Conservation (phyloP, 1,140 invertebrate genomes). For the Saccostrea glomerata region DNA sequence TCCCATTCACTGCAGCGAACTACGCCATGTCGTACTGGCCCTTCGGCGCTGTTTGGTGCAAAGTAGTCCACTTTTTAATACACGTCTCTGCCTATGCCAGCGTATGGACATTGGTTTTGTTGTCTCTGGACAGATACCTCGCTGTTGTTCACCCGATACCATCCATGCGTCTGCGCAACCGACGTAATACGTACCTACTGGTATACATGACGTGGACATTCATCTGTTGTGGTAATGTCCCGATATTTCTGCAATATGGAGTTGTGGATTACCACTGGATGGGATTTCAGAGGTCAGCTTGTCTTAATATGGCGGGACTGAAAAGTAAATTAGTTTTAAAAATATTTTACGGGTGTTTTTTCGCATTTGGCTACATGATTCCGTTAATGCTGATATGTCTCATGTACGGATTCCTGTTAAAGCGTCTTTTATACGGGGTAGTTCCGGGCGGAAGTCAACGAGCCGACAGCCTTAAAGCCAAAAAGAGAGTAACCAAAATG, state of each 20-base stretch:
- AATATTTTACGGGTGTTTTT: slow-evolving; percentile 78
- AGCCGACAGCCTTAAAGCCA: slow-evolving; percentile 88
- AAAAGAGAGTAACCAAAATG: slow-evolving; percentile 94
- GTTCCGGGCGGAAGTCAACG: slow-evolving; percentile 86
- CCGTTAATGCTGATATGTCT: slow-evolving; percentile 87
- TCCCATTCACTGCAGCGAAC: slow-evolving; percentile 84
- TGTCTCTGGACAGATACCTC: slow-evolving; percentile 96
- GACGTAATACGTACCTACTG: slow-evolving; percentile 88
- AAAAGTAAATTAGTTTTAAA: slow-evolving; percentile 31
- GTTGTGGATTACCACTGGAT: slow-evolving; percentile 82
- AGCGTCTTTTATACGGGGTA: slow-evolving; percentile 82
- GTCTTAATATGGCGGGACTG: slow-evolving; percentile 60
- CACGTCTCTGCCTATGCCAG: slow-evolving; percentile 93
- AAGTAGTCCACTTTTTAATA: slow-evolving; percentile 87
- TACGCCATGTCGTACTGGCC: slow-evolving; percentile 85
- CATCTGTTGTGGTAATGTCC: slow-evolving; percentile 86
- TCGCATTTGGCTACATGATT: slow-evolving; percentile 80
- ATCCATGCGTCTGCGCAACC: slow-evolving; percentile 92
- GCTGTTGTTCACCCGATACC: slow-evolving; percentile 96
- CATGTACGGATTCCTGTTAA: slow-evolving; percentile 94
- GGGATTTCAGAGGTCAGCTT: slow-evolving; percentile 76
- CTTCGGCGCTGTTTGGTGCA: slow-evolving; percentile 94
- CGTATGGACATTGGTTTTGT: slow-evolving; percentile 95
- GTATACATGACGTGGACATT: slow-evolving; percentile 87
- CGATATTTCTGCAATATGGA: slow-evolving; percentile 89